phyloP scores from a whole-genome alignment of 2,113 vertebrate genomes.

The Catagonus wagneri region DNA sequence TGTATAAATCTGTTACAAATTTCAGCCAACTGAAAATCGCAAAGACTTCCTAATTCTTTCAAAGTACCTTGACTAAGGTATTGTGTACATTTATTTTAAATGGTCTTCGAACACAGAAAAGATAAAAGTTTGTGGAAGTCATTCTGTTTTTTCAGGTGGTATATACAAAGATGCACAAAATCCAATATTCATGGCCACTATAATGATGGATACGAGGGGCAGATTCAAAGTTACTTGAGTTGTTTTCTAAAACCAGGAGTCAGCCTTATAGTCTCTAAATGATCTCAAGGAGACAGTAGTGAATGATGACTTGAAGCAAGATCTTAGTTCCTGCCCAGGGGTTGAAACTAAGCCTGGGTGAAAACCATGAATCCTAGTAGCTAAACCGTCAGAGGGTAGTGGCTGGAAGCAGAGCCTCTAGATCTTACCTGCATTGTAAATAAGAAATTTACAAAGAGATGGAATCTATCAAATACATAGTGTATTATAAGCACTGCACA shows the following conservation, averaged over 20 bases:
- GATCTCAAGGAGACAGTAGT: no score
- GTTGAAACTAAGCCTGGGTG: no score
- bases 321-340: no score
- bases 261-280: neutral
- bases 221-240: slow-evolving; percentile 1
- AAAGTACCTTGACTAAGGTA: neutral
- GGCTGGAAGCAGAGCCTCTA: no score
- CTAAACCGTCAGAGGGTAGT: no score
- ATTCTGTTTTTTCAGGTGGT: neutral
- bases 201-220: neutral
- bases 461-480: no score
- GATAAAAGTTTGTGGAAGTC: neutral
- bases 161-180: neutral
- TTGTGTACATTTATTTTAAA: neutral
- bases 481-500: no score
- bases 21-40: neutral
- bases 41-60: neutral
- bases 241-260: neutral
- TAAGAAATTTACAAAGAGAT: no score
- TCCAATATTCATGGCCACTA: neutral
- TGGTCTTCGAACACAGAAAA: neutral
- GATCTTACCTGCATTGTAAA: no score
- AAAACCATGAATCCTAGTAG: no score
- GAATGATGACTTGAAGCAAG: no score
- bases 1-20: slow-evolving; percentile 4